Base-by-base conservation (phyloP, 92 coral and sea anemone genomes). In the Palythoa heliodiscus region DNA sequence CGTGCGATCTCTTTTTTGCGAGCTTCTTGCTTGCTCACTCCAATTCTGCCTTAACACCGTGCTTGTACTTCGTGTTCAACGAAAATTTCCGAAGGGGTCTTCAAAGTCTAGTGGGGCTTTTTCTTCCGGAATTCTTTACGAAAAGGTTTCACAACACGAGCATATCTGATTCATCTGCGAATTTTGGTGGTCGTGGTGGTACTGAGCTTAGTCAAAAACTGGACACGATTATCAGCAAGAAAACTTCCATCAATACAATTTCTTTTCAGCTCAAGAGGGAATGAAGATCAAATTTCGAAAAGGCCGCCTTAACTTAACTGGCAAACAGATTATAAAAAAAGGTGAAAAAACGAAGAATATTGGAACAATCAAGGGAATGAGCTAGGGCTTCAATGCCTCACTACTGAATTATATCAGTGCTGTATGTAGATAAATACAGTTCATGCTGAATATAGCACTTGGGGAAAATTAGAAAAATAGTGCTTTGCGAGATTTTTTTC, bases 21-120 rank as follows among this genome's bases (percentile, higher is more conserved):
- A 80, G 84, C 37, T 23, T 48, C 15, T 11, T 80, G 12, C 61
- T 80, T 20, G 84, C 84, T 40, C 84, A 80, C 43, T 67, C 75
- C 3, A 80, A 80, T 50, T 64, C 84, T 24, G 84, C 84, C n/a
- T 43, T 80, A n/a, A 80, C 84, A 22, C 84, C 84, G 24, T 80
- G 84, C 61, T 29, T 80, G 58, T 80, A 80, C 24, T 80, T 80
- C 73, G 84, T 80, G 16, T 80, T 80, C 17, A 80, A 66, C 23
- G 84, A 66, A 69, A 80, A 80, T 48, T 80, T 12, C 63, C 84
- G 75, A 11, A 80, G 84, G 40, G 84, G 84, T 43, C 61, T 80
- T 22, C 61, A 20, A 48, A 80, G 23, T 50, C 20, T 80, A 13
- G 55, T 80, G 40, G 84, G 58, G 13, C 25, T 4, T 3, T 15